A percentile compares a stretch with the other conserved stretches of the same genome.
Conservation (phyloP, 2,797 vertebrate species). For the Vireo griseus region DNA sequence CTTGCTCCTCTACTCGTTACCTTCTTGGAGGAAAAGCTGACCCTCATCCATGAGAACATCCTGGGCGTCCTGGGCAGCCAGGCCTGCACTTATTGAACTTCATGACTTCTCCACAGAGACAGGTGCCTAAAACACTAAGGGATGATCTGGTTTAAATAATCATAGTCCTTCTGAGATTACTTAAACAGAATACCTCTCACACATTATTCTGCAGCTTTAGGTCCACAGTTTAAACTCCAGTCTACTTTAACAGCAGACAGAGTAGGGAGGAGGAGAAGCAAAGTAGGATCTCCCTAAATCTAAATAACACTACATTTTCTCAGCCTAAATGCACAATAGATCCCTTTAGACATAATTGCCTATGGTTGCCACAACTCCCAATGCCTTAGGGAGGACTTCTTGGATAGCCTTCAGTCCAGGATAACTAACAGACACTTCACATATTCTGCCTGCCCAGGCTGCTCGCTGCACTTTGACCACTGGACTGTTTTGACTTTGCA, state of each 20-base stretch:
- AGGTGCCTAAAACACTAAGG: background rate
- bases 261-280: background rate
- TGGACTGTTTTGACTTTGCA: background rate
- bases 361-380: background rate
- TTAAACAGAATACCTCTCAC: background rate
- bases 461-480: background rate
- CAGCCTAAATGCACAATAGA: background rate
- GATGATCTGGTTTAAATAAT: background rate
- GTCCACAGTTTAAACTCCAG: background rate
- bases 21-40: background rate
- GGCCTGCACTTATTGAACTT: background rate
- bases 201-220: background rate
- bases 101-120: background rate
- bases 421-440: background rate
- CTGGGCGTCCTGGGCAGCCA: background rate
- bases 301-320: background rate
- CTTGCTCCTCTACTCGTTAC: background rate
- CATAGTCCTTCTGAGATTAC: background rate
- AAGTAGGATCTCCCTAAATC: background rate
- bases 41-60: background rate
- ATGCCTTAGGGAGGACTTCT: background rate
- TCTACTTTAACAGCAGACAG: background rate
- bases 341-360: background rate
- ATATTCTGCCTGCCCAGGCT: background rate
- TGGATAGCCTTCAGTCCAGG: background rate